Base-by-base conservation (phyloP, 2,888 invertebrate genomes). In the Brachypalpus laphriformis region DNA sequence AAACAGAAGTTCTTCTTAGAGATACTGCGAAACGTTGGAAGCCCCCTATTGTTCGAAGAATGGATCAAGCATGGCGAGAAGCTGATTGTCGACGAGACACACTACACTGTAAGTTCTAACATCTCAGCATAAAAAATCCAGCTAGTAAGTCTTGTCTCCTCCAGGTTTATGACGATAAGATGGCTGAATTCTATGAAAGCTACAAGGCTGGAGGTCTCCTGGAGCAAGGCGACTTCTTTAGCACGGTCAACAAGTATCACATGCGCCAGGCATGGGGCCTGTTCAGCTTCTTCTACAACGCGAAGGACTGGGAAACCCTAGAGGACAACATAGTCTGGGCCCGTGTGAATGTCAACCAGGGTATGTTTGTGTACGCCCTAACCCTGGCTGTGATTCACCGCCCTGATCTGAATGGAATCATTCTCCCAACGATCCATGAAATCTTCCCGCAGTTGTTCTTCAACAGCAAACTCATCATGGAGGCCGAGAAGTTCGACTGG, bases 371-470 rank as follows among this genome's bases (percentile, higher is more conserved):
- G 45, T 95, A 95, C 88, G 94, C 95, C 3, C 90, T 95, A 65
- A 93, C 93, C 80, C 92, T 94, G 37, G 95, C 94, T 14, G 92
- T 95, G 11, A 90, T 94, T 25, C 94, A 95, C 87, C 94, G 95
- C 42, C 91, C 91, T 3, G 95, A 96, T 87, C 94, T 94, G 74
- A 93, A 94, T 88, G 94, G 94, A 37, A 91, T 96, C 68, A 92
- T 94, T 40, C 91, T 96, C 9, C 96, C 96, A 14, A 94, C 95
- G 68, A 93, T 94, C 70, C 95, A 96, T 89, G 96, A 96, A 91
- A 93, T 96, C 82, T 93, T 94, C 90, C 96, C 96, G 0, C 94
- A 95, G 87, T 94, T 93, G 91, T 96, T 95, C 93, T 93, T 95
- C 90, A 95, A 94, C 89, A 93, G 93, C 76, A 94, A 95, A 89